Conservation (phyloP, 2,888 invertebrate genomes). For the Brenthis hecate region DNA sequence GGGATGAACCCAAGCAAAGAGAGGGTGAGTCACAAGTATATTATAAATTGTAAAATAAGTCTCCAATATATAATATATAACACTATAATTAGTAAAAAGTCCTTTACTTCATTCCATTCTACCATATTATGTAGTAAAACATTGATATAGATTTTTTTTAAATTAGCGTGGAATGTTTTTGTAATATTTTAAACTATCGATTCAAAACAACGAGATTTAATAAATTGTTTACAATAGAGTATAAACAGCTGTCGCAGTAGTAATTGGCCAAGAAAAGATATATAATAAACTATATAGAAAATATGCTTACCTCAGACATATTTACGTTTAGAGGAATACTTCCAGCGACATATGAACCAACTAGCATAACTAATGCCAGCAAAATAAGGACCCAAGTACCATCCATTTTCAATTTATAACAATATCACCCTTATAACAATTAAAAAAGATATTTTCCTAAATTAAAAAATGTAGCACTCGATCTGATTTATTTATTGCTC, state of each 20-base stretch:
- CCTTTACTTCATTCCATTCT: no score
- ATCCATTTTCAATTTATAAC: conserved; percentile 83
- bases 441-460: neutral
- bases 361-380: conserved; percentile 94
- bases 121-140: no score
- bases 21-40: no score
- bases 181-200: no score
- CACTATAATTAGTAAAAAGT: no score
- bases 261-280: neutral
- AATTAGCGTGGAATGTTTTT: no score
- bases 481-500: neutral
- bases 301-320: conserved; percentile 92
- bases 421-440: conserved; percentile 22
- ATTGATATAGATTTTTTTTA: no score
- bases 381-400: conserved; percentile 91
- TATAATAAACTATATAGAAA: neutral
- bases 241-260: conserved; percentile 11
- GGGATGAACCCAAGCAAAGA: no score
- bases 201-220: no score
- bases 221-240: conserved; percentile 3
- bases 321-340: conserved; percentile 96
- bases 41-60: no score
- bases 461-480: neutral
- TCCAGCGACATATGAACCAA: conserved; percentile 97
- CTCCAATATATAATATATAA: no score